Percentiles rank a stretch among this genome's conserved stretches.
Evolutionary conservation across 2,113 vertebrate genomes (phyloP).

Genomic region (Zosterops japonicus): DNA sequence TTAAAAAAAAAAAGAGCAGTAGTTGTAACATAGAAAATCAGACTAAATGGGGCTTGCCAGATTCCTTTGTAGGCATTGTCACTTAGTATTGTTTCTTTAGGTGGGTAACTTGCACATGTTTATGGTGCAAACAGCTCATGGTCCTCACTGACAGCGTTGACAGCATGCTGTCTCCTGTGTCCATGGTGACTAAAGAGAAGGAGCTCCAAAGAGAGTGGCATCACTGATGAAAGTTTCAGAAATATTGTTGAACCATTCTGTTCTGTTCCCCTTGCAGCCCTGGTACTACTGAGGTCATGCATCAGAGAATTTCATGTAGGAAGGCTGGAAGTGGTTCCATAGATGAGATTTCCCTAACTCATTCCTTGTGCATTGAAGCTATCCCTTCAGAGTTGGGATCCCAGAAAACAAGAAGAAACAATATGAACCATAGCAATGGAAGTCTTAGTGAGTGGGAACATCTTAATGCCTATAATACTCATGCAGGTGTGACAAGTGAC

Average conservation of each 20-base stretch:
- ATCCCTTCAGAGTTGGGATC: neutral
- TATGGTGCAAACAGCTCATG: neutral
- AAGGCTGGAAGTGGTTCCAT: neutral
- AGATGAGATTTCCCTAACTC: neutral
- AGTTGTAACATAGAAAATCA: neutral
- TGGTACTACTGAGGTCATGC: neutral
- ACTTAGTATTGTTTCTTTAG: neutral
- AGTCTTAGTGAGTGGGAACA: accelerated
- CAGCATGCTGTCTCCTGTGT: neutral
- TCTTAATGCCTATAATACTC: neutral
- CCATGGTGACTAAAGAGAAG: neutral
- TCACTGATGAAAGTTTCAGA: neutral
- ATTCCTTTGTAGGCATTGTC: neutral
- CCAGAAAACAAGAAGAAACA: neutral
- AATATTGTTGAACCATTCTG: neutral
- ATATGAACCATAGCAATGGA: neutral
- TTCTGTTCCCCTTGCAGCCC: neutral
- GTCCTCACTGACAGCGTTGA: neutral
- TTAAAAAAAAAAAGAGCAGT: neutral
- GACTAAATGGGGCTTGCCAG: neutral
- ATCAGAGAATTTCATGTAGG: neutral
- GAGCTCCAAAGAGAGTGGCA: neutral
- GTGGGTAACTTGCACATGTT: neutral
- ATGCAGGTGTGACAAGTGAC: neutral
- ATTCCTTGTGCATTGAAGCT: neutral